Percentiles rank a stretch among this genome's conserved stretches.
Conservation (phyloP, 2,888 invertebrate genomes). For the Agonopterix alstromeriana region DNA sequence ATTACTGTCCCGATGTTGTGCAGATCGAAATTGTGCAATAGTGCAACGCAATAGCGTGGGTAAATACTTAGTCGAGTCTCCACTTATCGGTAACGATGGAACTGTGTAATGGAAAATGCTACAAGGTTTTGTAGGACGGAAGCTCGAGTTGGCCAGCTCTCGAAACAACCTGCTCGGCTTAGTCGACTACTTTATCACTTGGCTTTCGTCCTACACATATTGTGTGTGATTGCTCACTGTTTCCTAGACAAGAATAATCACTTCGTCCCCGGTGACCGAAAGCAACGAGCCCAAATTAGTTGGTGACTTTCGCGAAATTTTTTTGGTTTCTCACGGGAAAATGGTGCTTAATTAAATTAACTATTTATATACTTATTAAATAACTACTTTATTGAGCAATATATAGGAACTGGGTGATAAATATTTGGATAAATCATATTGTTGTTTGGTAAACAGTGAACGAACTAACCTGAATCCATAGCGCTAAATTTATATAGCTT, state of each 20-base stretch:
- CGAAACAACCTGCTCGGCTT: slow-evolving; percentile 6
- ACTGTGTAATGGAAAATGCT: slow-evolving; percentile 6
- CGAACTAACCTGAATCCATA: too few relatives aligned
- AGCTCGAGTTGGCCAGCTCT: slow-evolving; percentile 4
- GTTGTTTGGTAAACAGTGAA: too few relatives aligned
- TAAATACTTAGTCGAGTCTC: slow-evolving; percentile 5
- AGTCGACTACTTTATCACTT: slow-evolving; percentile 9
- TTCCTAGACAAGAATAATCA: slow-evolving; percentile 30
- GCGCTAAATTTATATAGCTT: too few relatives aligned
- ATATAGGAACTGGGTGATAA: too few relatives aligned
- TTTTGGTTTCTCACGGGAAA: too few relatives aligned
- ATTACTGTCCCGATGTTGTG: slow-evolving; percentile 2
- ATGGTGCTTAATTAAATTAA: too few relatives aligned
- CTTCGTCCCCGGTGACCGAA: slow-evolving; percentile 21
- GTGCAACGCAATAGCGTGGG: not conserved
- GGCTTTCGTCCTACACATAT: slow-evolving; percentile 12
- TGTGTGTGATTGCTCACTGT: slow-evolving; percentile 34
- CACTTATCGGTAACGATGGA: not conserved
- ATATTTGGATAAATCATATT: too few relatives aligned
- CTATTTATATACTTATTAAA: too few relatives aligned
- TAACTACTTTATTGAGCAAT: too few relatives aligned
- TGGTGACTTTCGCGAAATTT: slow-evolving; percentile 17
- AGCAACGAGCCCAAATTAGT: slow-evolving; percentile 26
- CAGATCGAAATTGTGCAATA: slow-evolving; percentile 1
- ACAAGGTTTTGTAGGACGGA: slow-evolving; percentile 6